Evolutionary conservation across 2,888 invertebrate species (phyloP), one percentile per base, ranked within the genome.

Genomic region (Candidula unifasciata): DNA sequence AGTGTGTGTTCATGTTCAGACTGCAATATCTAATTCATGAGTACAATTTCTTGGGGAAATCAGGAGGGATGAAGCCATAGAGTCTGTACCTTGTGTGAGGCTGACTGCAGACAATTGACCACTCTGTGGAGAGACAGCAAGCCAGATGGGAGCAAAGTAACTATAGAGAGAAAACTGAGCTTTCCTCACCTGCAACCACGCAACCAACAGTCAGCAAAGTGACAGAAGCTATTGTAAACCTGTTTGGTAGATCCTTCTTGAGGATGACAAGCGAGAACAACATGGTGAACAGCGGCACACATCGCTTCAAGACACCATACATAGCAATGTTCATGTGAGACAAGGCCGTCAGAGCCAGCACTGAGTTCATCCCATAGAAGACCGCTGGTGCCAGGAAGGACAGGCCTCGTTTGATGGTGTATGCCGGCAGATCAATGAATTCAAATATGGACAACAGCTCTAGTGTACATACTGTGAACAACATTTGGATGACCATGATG

Each of bases 251-350:
- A 3, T 90, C 90, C 87, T 94, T 94, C 69, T 92, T 91, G 18
- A 94, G 90, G 18, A 94, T 88, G 13, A 93, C 57, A 5, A 92
- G 89, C 10, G 94, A 91, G 60, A 94, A 88, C 30, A 94, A 64
- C 84, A 94, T 89, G 57, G 94, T 94, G 6, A 93, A 93, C 3
- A 94, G 87, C 0, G 94, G 94, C 5, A 93, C 93, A 88, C 93
- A 94, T 79, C 95, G 91, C 89, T 95, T 95, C 44, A 95, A 88
- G 5, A 94, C 94, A 2, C 94, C 94, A 89, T 95, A 95, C 93
- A 95, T 94, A 2, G 95, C 95, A 87, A 95, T 94, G 85, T 94
- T 95, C 93, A 95, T 94, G 79, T 95, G 94, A 86, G 94, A 93
- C 44, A 95, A 91, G 0, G 95, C 94, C 85, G 93, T 93, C 60